These are phyloP conservation scores for Cepphus grylle DNA, from an alignment of 2,113 vertebrate species.

Conservation along the genomic window DNA sequence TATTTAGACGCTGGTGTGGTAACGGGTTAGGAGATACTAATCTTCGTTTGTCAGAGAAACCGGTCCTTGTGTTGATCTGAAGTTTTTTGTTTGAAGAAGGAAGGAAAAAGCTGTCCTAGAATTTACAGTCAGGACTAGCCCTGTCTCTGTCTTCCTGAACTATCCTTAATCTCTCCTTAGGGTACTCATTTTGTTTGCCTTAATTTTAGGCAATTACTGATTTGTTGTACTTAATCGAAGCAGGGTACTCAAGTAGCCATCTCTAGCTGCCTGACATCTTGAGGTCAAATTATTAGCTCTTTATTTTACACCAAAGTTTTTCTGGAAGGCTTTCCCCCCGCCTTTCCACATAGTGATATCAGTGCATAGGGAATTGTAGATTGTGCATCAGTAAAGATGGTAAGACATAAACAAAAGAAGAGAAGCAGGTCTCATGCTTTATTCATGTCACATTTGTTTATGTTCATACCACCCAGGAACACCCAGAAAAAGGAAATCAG, in stretches of 20 bases:
- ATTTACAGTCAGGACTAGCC: not conserved
- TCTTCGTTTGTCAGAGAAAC: not conserved
- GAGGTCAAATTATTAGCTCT: not conserved
- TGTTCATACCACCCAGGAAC: not conserved
- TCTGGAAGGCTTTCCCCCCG: not conserved
- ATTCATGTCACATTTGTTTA: constrained; percentile 35
- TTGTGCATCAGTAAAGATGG: not conserved
- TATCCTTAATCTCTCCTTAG: not conserved
- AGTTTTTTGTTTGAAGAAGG: not conserved
- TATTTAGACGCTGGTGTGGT: not conserved
- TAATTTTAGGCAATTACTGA: not conserved
- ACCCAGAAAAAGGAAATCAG: not conserved
- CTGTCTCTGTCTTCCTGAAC: not conserved
- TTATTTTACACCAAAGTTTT: not conserved
- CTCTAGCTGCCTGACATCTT: not conserved
- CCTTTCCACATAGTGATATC: not conserved
- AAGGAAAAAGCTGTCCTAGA: not conserved
- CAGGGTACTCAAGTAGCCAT: not conserved
- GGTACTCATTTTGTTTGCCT: not conserved
- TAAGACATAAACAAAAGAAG: not conserved
- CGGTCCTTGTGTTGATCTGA: not conserved
- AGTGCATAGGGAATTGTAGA: not conserved
- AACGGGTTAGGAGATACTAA: not conserved
- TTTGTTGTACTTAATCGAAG: not conserved
- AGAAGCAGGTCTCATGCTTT: constrained; percentile 23